These are phyloP conservation scores for Cephus cinctus DNA, from an alignment of 1,140 invertebrate species.

Conservation along the genomic window DNA sequence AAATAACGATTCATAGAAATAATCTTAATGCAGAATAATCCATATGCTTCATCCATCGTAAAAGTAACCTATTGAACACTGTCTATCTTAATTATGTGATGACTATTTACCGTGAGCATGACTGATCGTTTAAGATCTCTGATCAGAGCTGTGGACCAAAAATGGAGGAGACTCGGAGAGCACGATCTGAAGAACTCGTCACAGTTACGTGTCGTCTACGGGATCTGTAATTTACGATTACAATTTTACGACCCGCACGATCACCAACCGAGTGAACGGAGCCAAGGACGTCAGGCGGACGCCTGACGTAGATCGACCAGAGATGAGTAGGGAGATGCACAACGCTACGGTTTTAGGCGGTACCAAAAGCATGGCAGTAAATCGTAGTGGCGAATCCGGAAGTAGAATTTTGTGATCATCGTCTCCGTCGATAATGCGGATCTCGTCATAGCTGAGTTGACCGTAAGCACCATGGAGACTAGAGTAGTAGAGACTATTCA, in stretches of 20 bases:
- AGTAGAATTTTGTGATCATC: no score
- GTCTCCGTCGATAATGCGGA: no score
- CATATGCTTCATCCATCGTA: neutral
- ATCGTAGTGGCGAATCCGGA: no score
- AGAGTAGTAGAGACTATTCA: no score
- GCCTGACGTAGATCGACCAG: no score
- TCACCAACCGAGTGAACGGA: conserved; percentile 3
- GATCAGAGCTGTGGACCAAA: neutral
- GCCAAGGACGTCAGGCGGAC: conserved; percentile 15
- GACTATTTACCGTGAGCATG: conserved; percentile 47
- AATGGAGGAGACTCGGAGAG: no score
- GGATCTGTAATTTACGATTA: conserved; percentile 6
- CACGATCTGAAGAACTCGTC: neutral
- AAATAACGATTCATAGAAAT: conserved; percentile 22
- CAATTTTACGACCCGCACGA: conserved; percentile 8
- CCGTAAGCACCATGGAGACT: no score
- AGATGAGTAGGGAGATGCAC: no score
- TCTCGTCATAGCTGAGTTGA: no score
- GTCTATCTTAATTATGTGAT: neutral
- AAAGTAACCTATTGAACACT: no score
- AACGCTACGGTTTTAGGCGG: no score
- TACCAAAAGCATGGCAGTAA: no score
- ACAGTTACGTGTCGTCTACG: neutral
- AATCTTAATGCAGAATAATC: conserved; percentile 2
- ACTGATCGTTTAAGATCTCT: conserved; percentile 17